phyloP scores from a whole-genome alignment of 2,888 invertebrate genomes.

The Torymus aiolomorphi region DNA sequence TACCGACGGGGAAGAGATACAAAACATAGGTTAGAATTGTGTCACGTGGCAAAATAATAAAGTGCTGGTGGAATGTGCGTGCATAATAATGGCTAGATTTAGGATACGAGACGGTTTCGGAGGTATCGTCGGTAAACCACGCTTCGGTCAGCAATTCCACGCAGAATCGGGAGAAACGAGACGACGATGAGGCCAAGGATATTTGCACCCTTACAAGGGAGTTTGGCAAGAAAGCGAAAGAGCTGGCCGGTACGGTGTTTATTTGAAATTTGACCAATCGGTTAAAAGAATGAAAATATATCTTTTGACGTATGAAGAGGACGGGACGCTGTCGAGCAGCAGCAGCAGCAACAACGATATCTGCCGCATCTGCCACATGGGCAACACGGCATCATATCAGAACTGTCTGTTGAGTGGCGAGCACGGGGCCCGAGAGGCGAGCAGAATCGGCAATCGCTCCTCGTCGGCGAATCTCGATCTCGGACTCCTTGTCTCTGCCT shows the following conservation, averaged over 20 bases:
- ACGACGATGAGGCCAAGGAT: slow-evolving; percentile 11
- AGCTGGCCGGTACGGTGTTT: slow-evolving; percentile 19
- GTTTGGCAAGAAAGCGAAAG: slow-evolving; percentile 10
- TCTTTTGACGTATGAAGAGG: not conserved
- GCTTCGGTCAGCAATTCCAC: not conserved
- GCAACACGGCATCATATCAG: slow-evolving; percentile 57
- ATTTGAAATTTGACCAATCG: no score
- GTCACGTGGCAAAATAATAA: no score
- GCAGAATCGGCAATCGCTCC: slow-evolving; percentile 52
- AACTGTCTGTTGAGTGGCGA: slow-evolving; percentile 1
- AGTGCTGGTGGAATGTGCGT: no score
- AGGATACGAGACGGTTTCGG: slow-evolving; percentile 32
- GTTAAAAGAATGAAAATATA: not conserved
- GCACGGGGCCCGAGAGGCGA: not conserved
- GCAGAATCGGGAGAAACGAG: not conserved
- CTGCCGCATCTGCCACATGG: slow-evolving; percentile 74
- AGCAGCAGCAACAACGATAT: slow-evolving; percentile 65
- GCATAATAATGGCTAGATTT: no score
- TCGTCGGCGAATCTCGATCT: slow-evolving; percentile 66
- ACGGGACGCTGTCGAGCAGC: slow-evolving; percentile 26
- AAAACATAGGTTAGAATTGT: slow-evolving; percentile 64
- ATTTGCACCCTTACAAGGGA: not conserved
- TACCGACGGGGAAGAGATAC: slow-evolving; percentile 52
- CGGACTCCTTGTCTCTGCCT: slow-evolving; percentile 71
- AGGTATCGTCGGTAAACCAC: not conserved